Conservation (phyloP, 2,888 invertebrate species). For the Stictocephala bisonia region DNA sequence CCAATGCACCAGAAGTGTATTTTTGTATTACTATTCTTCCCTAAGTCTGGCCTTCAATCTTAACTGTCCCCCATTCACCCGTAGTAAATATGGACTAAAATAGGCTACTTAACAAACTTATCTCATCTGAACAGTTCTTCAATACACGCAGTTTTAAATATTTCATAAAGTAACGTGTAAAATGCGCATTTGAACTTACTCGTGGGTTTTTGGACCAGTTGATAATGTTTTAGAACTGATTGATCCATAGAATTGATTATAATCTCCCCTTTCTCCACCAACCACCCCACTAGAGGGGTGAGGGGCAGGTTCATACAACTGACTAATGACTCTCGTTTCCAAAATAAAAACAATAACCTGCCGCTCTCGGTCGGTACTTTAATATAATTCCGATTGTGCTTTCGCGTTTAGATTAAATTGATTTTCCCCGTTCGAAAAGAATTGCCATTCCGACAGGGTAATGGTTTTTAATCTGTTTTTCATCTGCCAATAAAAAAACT, state of each 20-base stretch:
- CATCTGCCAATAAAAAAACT: slow-evolving; percentile 38
- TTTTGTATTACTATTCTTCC: too few species aligned
- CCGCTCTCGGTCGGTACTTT: slow-evolving; percentile 21
- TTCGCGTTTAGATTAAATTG: slow-evolving; percentile 27
- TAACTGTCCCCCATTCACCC: too few species aligned
- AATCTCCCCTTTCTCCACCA: background rate
- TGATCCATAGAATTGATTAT: background rate
- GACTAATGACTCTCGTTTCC: slow-evolving; percentile 33
- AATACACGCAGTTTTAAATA: too few species aligned
- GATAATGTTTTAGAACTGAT: slow-evolving; percentile 31
- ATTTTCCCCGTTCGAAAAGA: slow-evolving; percentile 37
- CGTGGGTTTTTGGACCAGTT: slow-evolving; percentile 34
- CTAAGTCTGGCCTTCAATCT: too few species aligned
- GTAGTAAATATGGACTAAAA: too few species aligned
- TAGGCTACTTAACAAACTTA: too few species aligned
- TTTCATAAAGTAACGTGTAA: too few species aligned
- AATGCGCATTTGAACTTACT: too few species aligned
- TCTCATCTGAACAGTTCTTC: too few species aligned
- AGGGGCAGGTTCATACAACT: background rate
- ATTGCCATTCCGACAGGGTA: slow-evolving; percentile 40
- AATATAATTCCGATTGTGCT: slow-evolving; percentile 34
- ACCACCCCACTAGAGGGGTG: background rate
- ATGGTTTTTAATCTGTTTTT: slow-evolving; percentile 41
- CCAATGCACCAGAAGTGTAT: too few species aligned
- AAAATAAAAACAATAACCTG: slow-evolving; percentile 27